phyloP scores from a whole-genome alignment of 2,888 invertebrate species.

The Xestia rhomboidea region DNA sequence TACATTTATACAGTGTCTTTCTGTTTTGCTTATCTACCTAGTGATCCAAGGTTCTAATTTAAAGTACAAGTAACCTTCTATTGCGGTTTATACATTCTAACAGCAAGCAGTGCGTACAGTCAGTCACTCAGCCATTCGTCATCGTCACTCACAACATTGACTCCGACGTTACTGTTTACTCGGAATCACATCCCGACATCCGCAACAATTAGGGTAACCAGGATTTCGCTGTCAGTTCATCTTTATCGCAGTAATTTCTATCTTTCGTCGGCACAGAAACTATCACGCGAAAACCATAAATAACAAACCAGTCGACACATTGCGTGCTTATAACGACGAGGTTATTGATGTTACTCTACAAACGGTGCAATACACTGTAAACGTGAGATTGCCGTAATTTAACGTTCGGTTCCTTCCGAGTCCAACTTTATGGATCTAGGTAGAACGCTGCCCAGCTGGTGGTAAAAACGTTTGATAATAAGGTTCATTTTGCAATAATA shows the following conservation, averaged over 20 bases:
- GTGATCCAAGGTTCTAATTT: background rate
- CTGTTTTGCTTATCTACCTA: background rate
- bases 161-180: conserved; percentile 7
- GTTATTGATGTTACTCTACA: conserved; percentile 59
- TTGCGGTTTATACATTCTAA: background rate
- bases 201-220: conserved; percentile 55
- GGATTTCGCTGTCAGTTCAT: conserved; percentile 51
- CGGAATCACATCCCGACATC: conserved; percentile 28
- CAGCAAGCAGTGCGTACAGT: background rate
- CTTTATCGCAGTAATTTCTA: conserved; percentile 50
- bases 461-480: conserved; percentile 15
- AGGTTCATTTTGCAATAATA: conserved; percentile 3
- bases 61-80: background rate
- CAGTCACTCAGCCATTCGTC: conserved; percentile 12
- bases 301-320: conserved; percentile 41
- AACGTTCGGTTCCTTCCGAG: conserved; percentile 56
- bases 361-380: conserved; percentile 48
- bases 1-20: background rate
- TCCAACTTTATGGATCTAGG: conserved; percentile 32
- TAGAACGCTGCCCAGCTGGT: conserved; percentile 4
- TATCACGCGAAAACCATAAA: conserved; percentile 60
- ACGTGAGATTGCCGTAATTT: conserved; percentile 45
- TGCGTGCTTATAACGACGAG: conserved; percentile 55
- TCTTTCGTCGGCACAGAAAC: conserved; percentile 48
- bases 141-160: conserved; percentile 19